A percentile compares a stretch with the other conserved stretches of the same genome.
Conservation (phyloP, 1,140 invertebrate species). For the Homalodisca vitripennis region DNA sequence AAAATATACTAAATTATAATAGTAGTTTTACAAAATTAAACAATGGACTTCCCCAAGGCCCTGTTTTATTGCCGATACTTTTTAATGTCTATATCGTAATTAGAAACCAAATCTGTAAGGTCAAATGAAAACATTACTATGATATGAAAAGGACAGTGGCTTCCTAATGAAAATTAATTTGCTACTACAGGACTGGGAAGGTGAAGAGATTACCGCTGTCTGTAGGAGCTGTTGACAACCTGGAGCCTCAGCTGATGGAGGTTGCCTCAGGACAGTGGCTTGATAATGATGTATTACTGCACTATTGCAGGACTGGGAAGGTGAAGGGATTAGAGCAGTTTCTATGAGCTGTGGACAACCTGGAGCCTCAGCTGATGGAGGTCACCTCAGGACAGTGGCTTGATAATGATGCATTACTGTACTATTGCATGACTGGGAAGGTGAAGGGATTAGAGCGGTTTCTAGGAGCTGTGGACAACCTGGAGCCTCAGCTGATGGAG, state of each 20-base stretch:
- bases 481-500: constrained; percentile 94
- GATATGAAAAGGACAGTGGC: no score
- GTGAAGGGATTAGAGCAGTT: constrained; percentile 93
- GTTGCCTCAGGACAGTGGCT: constrained; percentile 95
- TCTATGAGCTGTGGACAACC: constrained; percentile 85
- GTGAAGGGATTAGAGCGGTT: constrained; percentile 93
- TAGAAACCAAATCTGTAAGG: no score
- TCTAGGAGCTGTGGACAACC: constrained; percentile 86
- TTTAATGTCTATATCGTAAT: no score
- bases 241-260: constrained; percentile 94
- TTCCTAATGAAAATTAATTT: no score
- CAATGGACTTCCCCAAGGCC: no score
- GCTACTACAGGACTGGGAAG: constrained; percentile 81
- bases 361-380: constrained; percentile 94
- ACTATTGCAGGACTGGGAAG: constrained; percentile 86
- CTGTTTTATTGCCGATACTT: no score
- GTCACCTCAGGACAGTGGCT: constrained; percentile 96
- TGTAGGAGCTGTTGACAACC: constrained; percentile 86
- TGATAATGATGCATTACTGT: no score
- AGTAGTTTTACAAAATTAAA: no score
- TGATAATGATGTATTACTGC: no score
- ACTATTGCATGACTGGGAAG: constrained; percentile 81
- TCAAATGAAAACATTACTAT: no score
- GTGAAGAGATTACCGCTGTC: constrained; percentile 93
- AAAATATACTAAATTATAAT: no score